Conservation (phyloP, 2,888 invertebrate genomes). For the Coecobrya sp. region DNA sequence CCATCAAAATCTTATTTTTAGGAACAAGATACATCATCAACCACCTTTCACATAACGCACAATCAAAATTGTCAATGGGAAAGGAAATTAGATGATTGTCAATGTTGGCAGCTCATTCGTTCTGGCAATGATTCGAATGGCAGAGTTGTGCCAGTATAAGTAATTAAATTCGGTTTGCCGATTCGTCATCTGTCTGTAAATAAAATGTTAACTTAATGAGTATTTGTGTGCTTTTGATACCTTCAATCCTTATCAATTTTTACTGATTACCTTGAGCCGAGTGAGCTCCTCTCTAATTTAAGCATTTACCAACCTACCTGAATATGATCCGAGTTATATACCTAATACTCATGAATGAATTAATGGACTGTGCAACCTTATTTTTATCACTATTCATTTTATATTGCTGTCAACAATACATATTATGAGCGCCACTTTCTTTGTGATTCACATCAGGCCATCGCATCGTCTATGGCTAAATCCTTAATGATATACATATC, state of each 20-base stretch:
- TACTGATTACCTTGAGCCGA: constrained; percentile 49
- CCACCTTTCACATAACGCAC: no score
- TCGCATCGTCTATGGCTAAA: no score
- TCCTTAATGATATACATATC: no score
- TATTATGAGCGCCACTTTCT: no score
- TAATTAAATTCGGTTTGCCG: background rate
- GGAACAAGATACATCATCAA: no score
- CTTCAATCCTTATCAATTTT: constrained; percentile 43
- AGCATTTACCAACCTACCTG: constrained; percentile 26
- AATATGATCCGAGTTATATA: background rate
- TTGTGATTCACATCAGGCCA: no score
- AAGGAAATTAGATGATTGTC: no score
- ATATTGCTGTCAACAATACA: background rate
- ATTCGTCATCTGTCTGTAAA: background rate
- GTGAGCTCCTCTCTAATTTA: constrained; percentile 21
- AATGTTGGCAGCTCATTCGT: no score
- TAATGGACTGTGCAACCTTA: constrained; percentile 61
- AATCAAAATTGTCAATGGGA: no score
- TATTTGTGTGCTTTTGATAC: background rate
- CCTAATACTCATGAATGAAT: background rate
- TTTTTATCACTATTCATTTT: constrained; percentile 19
- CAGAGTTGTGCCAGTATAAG: background rate
- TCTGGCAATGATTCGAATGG: background rate
- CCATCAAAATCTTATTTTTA: no score
- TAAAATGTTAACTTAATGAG: background rate